These are phyloP conservation scores for Delia radicum DNA, from an alignment of 1,140 invertebrate genomes.

Conservation along the genomic window DNA sequence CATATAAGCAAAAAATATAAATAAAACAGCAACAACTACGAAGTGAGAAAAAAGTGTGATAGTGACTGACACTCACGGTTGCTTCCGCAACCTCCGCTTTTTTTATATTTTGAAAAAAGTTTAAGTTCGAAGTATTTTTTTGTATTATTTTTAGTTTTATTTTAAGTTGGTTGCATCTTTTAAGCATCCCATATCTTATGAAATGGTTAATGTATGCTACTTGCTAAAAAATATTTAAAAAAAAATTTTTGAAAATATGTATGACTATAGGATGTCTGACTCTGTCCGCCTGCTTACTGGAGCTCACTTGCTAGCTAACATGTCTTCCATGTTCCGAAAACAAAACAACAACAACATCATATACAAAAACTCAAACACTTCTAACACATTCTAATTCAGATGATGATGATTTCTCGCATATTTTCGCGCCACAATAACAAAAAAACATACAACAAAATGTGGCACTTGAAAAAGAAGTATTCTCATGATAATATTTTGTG, in stretches of 20 bases:
- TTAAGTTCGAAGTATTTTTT: too few relatives aligned
- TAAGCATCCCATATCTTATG: slow-evolving; percentile 12
- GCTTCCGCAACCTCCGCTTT: slow-evolving; percentile 16
- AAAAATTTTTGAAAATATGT: background rate
- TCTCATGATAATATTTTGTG: too few relatives aligned
- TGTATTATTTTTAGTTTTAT: background rate
- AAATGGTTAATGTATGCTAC: slow-evolving; percentile 16
- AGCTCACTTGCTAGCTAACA: background rate
- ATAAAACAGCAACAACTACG: background rate
- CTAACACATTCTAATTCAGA: slow-evolving; percentile 21
- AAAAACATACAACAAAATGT: background rate
- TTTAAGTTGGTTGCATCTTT: background rate
- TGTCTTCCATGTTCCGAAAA: background rate
- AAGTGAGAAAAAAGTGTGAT: slow-evolving; percentile 25
- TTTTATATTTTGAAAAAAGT: background rate
- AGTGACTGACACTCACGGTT: slow-evolving; percentile 25
- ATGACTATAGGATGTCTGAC: background rate
- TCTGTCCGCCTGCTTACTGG: slow-evolving; percentile 14
- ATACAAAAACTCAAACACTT: slow-evolving; percentile 12
- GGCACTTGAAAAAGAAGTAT: too few relatives aligned
- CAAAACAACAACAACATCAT: background rate
- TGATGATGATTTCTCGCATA: slow-evolving; percentile 19
- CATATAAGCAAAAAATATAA: slow-evolving; percentile 32
- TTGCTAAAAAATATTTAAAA: background rate
- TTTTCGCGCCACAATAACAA: slow-evolving; percentile 9